Evolutionary conservation across 2,888 invertebrate species (phyloP).

Genomic region (Lycocerus yunnanus): DNA sequence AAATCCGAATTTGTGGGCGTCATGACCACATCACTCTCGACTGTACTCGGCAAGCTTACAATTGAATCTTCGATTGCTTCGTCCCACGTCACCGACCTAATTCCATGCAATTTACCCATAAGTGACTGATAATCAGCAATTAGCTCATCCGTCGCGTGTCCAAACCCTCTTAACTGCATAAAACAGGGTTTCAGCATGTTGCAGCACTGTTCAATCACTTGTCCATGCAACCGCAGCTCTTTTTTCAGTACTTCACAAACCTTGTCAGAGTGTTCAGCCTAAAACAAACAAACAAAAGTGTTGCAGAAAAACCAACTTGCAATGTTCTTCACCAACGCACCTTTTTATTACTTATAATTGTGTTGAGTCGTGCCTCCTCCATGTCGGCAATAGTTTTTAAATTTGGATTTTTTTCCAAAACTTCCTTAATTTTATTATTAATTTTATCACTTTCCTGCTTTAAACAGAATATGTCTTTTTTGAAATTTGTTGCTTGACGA

Average conservation of each 20-base stretch:
- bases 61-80: neutral
- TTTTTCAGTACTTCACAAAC: slow-evolving; percentile 38
- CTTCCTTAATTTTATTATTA: neutral
- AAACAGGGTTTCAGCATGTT: slow-evolving; percentile 63
- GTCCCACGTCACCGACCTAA: neutral
- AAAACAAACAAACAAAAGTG: slow-evolving; percentile 12
- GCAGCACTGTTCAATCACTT: slow-evolving; percentile 50
- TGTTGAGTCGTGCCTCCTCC: slow-evolving; percentile 31
- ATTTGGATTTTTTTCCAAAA: slow-evolving; percentile 36
- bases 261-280: slow-evolving; percentile 40
- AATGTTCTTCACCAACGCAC: neutral
- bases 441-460: slow-evolving; percentile 37
- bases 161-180: slow-evolving; percentile 63
- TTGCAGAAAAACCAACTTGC: neutral
- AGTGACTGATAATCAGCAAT: slow-evolving; percentile 63
- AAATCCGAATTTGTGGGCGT: neutral
- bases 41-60: neutral
- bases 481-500: slow-evolving; percentile 33
- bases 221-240: slow-evolving; percentile 41
- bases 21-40: neutral
- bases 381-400: slow-evolving; percentile 32
- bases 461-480: slow-evolving; percentile 38
- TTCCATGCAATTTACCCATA: slow-evolving; percentile 50
- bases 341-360: slow-evolving; percentile 7
- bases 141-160: slow-evolving; percentile 62